A percentile compares a stretch with the other conserved stretches of the same genome.
These are phyloP conservation scores for Pseudomyrmex dendroicus DNA, from an alignment of 1,140 invertebrate species.

Conservation along the genomic window DNA sequence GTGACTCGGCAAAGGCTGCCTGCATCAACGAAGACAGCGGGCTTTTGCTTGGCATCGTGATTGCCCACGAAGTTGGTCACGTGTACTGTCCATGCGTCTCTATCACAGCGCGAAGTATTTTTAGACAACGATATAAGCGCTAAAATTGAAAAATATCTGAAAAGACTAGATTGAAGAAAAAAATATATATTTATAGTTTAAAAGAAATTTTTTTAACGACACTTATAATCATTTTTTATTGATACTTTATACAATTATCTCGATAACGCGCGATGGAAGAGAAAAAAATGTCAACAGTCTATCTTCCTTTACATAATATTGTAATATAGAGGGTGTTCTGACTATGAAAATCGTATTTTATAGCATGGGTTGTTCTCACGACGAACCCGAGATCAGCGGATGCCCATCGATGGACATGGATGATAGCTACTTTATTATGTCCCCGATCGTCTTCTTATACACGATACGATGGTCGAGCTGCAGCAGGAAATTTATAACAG, in stretches of 20 bases:
- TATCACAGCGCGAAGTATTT: not conserved
- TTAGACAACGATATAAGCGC: not conserved
- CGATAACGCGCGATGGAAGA: not conserved
- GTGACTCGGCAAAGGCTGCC: constrained; percentile 87
- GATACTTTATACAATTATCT: not conserved
- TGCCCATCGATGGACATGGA: constrained; percentile 81
- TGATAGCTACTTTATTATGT: constrained; percentile 87
- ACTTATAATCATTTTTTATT: not conserved
- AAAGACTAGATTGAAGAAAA: not conserved
- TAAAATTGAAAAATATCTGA: not conserved
- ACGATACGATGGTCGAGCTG: constrained; percentile 89
- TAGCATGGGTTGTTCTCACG: constrained; percentile 88
- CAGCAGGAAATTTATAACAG: constrained; percentile 87
- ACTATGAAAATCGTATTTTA: constrained; percentile 16
- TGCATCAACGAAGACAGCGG: constrained; percentile 90
- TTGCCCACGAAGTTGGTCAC: constrained; percentile 91
- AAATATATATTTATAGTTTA: not conserved
- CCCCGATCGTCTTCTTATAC: constrained; percentile 87
- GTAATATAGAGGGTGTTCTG: not conserved
- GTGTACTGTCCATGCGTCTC: constrained; percentile 84
- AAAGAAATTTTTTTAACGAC: not conserved
- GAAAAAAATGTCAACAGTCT: not conserved
- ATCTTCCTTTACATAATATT: not conserved
- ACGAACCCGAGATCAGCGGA: constrained; percentile 84
- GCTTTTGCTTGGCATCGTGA: constrained; percentile 88